phyloP scores from a whole-genome alignment of 2,888 invertebrate genomes.

The Euphydryas editha region DNA sequence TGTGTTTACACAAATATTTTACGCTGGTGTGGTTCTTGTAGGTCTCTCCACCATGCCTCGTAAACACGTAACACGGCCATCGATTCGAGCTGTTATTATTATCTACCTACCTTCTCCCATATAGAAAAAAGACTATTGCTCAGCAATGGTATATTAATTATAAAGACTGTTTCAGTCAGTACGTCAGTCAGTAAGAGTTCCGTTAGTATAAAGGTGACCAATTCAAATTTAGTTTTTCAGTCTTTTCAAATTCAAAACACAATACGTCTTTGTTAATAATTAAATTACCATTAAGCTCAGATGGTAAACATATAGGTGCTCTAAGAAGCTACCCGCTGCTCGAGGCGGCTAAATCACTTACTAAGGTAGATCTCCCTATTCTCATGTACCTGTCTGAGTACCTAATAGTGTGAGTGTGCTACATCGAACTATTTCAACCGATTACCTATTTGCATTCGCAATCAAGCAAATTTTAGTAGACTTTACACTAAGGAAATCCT shows the following conservation, averaged over 20 bases:
- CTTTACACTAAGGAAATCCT: constrained; percentile 38
- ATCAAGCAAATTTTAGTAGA: constrained; percentile 39
- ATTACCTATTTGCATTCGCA: constrained; percentile 33
- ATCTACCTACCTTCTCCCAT: too few relatives aligned
- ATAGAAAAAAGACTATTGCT: too few relatives aligned
- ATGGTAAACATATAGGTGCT: constrained; percentile 2
- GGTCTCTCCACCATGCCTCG: too few relatives aligned
- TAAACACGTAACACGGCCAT: too few relatives aligned
- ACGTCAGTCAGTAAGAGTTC: too few relatives aligned
- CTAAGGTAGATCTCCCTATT: constrained; percentile 33
- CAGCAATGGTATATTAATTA: too few relatives aligned
- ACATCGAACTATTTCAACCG: constrained; percentile 32
- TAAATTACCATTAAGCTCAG: not conserved
- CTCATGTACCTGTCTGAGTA: constrained; percentile 15
- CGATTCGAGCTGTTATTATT: too few relatives aligned
- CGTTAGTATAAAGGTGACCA: not conserved
- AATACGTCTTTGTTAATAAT: not conserved
- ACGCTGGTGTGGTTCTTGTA: too few relatives aligned
- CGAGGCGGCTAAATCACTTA: constrained; percentile 36
- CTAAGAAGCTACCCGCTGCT: constrained; percentile 20
- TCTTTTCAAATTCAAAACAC: not conserved
- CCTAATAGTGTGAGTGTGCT: constrained; percentile 24
- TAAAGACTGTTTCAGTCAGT: too few relatives aligned
- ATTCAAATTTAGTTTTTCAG: too few relatives aligned
- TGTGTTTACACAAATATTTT: too few relatives aligned